These are phyloP conservation scores for Micromussa lordhowensis DNA, from an alignment of 92 coral and sea anemone species.

Conservation along the genomic window DNA sequence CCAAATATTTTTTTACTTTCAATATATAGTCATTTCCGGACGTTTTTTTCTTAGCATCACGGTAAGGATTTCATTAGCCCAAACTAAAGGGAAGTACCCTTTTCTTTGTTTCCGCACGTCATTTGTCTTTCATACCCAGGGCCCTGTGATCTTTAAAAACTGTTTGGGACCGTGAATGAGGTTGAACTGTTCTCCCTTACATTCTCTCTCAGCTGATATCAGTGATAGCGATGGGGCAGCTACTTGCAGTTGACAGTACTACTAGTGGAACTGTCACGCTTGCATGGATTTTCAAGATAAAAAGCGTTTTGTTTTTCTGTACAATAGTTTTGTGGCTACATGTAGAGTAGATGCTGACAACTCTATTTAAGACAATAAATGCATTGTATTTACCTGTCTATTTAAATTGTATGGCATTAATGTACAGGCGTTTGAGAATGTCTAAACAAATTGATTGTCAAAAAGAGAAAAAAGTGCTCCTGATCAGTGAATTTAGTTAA, in stretches of 20 bases:
- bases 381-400: not conserved
- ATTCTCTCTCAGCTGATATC: not conserved
- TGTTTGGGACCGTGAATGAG: not conserved
- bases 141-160: not conserved
- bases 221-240: not conserved
- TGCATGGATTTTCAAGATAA: not conserved
- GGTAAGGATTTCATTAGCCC: not conserved
- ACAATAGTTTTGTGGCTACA: not conserved
- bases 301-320: not conserved
- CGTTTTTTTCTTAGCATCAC: not conserved
- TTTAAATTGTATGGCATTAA: not conserved
- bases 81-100: not conserved
- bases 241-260: not conserved
- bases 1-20: too few relatives aligned
- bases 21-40: not conserved
- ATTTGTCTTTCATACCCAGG: not conserved
- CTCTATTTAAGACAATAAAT: not conserved
- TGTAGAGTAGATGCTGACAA: not conserved
- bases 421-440: not conserved
- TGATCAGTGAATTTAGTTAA: not conserved
- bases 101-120: not conserved
- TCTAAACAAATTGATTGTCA: too few relatives aligned
- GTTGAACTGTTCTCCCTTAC: not conserved
- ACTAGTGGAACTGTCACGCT: not conserved
- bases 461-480: not conserved